Evolutionary conservation across 92 coral and sea anemone genomes (phyloP).

Genomic region (Parazoanthus darwini): DNA sequence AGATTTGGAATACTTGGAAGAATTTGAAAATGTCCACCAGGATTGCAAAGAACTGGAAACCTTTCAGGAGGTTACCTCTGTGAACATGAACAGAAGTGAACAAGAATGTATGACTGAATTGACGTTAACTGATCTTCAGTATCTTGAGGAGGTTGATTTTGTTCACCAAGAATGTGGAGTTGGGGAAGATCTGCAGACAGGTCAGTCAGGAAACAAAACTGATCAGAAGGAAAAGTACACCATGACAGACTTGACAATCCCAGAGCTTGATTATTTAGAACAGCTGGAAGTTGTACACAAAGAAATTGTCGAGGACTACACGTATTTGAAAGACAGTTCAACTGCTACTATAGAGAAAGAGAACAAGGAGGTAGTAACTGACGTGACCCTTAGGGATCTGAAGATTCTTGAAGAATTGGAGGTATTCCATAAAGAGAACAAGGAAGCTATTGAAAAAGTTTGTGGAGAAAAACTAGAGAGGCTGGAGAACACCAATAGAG

Average conservation of each 20-base stretch:
- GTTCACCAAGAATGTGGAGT: conserved; percentile 49
- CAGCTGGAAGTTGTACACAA: conserved; percentile 65
- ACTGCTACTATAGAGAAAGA: conserved; percentile 23
- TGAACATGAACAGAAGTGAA: conserved; percentile 22
- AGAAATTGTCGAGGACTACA: conserved; percentile 55
- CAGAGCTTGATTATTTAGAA: conserved; percentile 66
- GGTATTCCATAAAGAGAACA: conserved; percentile 15
- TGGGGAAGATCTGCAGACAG: background rate
- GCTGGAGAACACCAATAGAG: background rate
- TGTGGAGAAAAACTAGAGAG: background rate
- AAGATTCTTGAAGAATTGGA: conserved; percentile 10
- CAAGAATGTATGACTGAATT: conserved; percentile 55
- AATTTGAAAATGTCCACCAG: conserved; percentile 37
- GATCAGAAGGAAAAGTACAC: conserved; percentile 49
- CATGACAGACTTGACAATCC: conserved; percentile 65
- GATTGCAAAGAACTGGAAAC: background rate
- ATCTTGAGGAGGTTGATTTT: conserved; percentile 46
- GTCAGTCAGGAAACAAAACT: conserved; percentile 18
- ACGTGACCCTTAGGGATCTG: conserved; percentile 51
- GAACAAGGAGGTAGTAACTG: conserved; percentile 50
- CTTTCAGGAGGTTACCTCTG: background rate
- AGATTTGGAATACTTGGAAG: conserved; percentile 51
- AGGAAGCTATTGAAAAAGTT: conserved; percentile 9
- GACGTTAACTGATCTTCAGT: conserved; percentile 50
- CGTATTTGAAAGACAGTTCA: conserved; percentile 49